A percentile compares a stretch with the other conserved stretches of the same genome.
These are phyloP conservation scores for Sebastes steindachneri DNA, from an alignment of 2,797 vertebrate genomes.

Conservation along the genomic window DNA sequence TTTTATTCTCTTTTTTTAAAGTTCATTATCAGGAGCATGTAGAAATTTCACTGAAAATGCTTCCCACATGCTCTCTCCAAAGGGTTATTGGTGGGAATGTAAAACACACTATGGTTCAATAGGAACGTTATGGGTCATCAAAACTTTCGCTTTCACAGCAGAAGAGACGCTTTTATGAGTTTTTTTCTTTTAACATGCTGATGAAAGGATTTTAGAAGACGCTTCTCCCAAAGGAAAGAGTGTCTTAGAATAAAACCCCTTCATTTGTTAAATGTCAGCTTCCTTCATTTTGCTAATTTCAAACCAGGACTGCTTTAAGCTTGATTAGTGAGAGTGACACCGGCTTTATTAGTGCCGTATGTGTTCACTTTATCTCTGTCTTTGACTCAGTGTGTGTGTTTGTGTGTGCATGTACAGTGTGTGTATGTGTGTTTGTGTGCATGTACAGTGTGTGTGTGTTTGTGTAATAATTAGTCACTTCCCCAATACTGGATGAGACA, in stretches of 20 bases:
- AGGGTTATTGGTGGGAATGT: background rate
- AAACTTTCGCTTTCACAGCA: background rate
- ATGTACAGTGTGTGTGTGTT: conserved; percentile 4
- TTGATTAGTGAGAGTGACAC: conserved; percentile 11
- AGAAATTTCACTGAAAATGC: background rate
- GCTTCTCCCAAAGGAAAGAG: background rate
- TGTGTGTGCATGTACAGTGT: conserved; percentile 13
- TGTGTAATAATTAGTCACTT: conserved; percentile 55
- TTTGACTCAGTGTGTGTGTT: background rate
- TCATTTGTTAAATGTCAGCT: conserved; percentile 1
- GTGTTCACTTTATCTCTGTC: conserved; percentile 12
- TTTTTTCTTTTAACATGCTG: conserved; percentile 4
- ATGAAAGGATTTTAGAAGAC: background rate
- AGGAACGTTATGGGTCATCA: background rate
- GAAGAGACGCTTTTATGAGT: background rate
- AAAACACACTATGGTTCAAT: background rate
- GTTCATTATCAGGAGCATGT: background rate
- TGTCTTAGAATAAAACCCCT: background rate
- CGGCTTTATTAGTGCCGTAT: background rate
- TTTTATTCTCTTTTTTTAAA: background rate
- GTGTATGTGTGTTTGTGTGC: background rate
- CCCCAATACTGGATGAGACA: conserved; percentile 20
- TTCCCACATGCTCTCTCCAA: background rate
- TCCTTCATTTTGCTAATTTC: background rate
- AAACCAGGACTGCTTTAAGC: background rate